A percentile compares a stretch with the other conserved stretches of the same genome.
These are phyloP conservation scores for Apogon talboti DNA, from an alignment of 2,797 vertebrate genomes.

Conservation along the genomic window DNA sequence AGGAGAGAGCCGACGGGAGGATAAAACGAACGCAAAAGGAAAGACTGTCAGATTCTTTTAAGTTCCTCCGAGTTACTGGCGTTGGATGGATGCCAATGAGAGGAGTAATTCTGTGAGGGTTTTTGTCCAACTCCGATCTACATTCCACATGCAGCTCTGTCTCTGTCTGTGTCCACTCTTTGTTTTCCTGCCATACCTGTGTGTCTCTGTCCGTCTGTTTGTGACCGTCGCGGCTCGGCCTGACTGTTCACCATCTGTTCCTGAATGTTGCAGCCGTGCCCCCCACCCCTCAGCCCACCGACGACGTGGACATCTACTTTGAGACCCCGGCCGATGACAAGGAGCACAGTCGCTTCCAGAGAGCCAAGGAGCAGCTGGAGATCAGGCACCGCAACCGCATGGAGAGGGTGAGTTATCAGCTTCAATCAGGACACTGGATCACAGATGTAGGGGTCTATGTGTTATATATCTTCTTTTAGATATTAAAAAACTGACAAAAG, in stretches of 20 bases:
- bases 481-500: no score
- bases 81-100: constrained; percentile 39
- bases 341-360: constrained; percentile 97
- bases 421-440: neutral
- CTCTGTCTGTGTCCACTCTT: constrained; percentile 11
- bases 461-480: no score
- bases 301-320: constrained; percentile 97
- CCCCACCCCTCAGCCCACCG: constrained; percentile 90
- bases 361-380: constrained; percentile 97
- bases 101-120: constrained; percentile 55
- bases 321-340: constrained; percentile 97
- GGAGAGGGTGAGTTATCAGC: constrained; percentile 87
- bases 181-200: constrained; percentile 24
- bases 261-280: constrained; percentile 75
- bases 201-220: constrained; percentile 31
- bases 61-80: constrained; percentile 44
- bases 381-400: constrained; percentile 96
- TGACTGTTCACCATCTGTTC: constrained; percentile 29
- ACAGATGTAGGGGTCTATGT: neutral
- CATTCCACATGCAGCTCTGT: constrained; percentile 26
- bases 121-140: constrained; percentile 46
- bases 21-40: constrained; percentile 71
- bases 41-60: constrained; percentile 77
- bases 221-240: neutral
- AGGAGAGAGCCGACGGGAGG: constrained; percentile 58